A percentile compares a stretch with the other conserved stretches of the same genome.
These are phyloP conservation scores for Macrobrachium rosenbergii DNA, from an alignment of 1,140 invertebrate genomes.

Conservation along the genomic window DNA sequence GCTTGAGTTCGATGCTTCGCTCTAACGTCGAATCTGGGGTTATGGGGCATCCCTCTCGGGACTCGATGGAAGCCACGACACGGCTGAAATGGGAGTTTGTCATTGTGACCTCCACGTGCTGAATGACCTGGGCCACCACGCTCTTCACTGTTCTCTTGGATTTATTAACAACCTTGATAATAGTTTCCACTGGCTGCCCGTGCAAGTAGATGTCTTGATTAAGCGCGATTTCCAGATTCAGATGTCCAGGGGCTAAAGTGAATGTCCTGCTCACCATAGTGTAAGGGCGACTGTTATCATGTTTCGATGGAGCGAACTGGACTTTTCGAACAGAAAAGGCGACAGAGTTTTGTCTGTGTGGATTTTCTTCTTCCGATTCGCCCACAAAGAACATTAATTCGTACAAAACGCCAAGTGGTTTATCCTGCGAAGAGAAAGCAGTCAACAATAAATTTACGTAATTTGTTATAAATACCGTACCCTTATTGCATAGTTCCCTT, in stretches of 20 bases:
- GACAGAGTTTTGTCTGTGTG: constrained; percentile 88
- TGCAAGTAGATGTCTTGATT: constrained; percentile 98
- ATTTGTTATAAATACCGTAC: not conserved
- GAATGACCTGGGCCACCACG: constrained; percentile 85
- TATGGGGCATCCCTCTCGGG: constrained; percentile 89
- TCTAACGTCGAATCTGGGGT: constrained; percentile 88
- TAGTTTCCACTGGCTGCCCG: constrained; percentile 89
- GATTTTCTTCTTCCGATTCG: constrained; percentile 85
- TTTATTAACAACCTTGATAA: constrained; percentile 86
- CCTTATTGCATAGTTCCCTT: too few species aligned
- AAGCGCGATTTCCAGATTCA: constrained; percentile 95
- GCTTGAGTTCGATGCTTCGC: constrained; percentile 84
- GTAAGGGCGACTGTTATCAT: constrained; percentile 83
- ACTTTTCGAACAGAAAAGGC: constrained; percentile 69
- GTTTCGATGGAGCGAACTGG: constrained; percentile 80
- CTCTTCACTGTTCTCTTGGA: constrained; percentile 89
- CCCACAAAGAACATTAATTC: constrained; percentile 86
- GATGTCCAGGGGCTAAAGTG: constrained; percentile 81
- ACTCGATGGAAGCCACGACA: constrained; percentile 88
- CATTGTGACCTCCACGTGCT: constrained; percentile 93
- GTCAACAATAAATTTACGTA: not conserved
- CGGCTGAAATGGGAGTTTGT: constrained; percentile 91
- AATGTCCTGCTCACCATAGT: constrained; percentile 92
- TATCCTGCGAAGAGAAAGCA: constrained; percentile 75
- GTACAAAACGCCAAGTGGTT: constrained; percentile 91